Base-by-base conservation (phyloP, 2,113 vertebrate species). In the Peromyscus californicus region DNA sequence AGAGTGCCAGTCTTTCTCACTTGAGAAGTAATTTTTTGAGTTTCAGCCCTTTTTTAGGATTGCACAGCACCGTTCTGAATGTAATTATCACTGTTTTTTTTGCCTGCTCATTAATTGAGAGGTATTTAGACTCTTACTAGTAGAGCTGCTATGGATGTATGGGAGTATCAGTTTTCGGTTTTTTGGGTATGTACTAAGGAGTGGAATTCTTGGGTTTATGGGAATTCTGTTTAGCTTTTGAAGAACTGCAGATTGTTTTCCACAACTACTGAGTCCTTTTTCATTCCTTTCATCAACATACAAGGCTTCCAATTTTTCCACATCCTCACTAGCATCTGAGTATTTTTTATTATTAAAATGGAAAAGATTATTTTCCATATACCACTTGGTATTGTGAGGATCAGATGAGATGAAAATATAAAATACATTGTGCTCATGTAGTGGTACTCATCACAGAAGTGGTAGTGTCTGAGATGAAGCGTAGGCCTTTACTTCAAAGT, bases 141-240 rank as follows among this genome's bases (percentile, higher is more conserved):
- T 90, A 94, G 45, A 80, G 42, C 59, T 95, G 22, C 51, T 90
- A 0, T 96, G 9, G 84, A 85, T 79, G 42, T 82, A 54, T 90
- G 0, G 94, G 12, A 92, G 72, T 91, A 31, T 54, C 33, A 82
- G 16, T 96, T 97, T 97, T 82, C 36, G 39, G 82, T 84, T 96
- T 29, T 92, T 74, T 70, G 70, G 57, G 3, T 85, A 70, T 95
- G 42, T 79, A 70, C 31, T 36, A 83, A 79, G 48, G 22, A 86
- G 63, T 86, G 33, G 65, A 96, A 86, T 83, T 90, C 31, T 70
- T 70, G 36, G 79, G 19, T 90, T 59, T 51, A 42, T 87, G 45
- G 4, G 80, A 96, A 89, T 95, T 83, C 48, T 95, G 36, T 90
- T 65, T 95, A 92, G 91, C 74, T 92, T 96, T 95, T 61, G 82